Evolutionary conservation across 2,113 vertebrate species (phyloP).

Genomic region (Phyllopteryx taeniolatus): DNA sequence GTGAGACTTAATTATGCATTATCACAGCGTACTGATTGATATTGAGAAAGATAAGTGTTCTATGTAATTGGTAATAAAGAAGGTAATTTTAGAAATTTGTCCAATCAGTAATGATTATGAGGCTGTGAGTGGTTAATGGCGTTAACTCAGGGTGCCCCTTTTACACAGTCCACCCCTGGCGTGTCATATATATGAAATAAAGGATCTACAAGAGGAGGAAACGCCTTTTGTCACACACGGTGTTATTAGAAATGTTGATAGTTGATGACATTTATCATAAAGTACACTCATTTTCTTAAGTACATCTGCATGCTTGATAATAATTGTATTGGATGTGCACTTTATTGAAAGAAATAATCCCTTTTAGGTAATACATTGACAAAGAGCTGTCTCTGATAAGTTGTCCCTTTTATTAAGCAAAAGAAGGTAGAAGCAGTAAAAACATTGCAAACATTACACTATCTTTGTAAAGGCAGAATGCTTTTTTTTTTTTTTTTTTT

Average conservation of each 20-base stretch:
- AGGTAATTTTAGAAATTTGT: constrained; percentile 73
- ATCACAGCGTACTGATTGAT: constrained; percentile 95
- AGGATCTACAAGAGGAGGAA: constrained; percentile 48
- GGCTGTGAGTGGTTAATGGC: constrained; percentile 67
- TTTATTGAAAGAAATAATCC: neutral
- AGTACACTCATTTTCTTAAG: neutral
- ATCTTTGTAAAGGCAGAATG: no score
- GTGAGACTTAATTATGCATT: constrained; percentile 71
- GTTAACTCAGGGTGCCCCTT: constrained; percentile 63
- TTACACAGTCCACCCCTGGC: constrained; percentile 54
- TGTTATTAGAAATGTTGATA: neutral
- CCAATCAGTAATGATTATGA: constrained; percentile 74
- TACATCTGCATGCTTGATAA: neutral
- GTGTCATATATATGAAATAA: constrained; percentile 56
- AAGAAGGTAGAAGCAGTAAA: no score
- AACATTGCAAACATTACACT: neutral
- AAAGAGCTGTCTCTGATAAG: neutral
- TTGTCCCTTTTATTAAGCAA: no score
- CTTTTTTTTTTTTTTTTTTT: no score
- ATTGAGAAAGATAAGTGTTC: constrained; percentile 87
- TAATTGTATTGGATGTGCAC: neutral
- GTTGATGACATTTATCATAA: neutral
- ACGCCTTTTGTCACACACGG: constrained; percentile 24
- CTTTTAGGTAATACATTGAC: neutral
- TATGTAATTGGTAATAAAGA: constrained; percentile 77